Percentiles rank a stretch among this genome's conserved stretches.
phyloP scores from a whole-genome alignment of 2,113 vertebrate species.

The Platichthys flesus region DNA sequence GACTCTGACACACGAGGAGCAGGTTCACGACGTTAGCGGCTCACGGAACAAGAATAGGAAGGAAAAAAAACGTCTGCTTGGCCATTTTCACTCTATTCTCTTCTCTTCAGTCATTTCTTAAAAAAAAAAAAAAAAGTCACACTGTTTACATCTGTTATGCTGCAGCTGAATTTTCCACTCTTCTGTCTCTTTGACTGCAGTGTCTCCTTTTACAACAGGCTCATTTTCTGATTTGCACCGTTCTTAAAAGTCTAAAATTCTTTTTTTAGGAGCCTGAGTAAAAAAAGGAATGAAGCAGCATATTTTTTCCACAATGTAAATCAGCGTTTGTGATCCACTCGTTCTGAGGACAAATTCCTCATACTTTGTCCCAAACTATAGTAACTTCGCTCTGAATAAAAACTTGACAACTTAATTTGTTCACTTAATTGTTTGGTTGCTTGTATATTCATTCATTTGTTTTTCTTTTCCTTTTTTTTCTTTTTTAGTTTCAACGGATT shows the following conservation, averaged over 20 bases:
- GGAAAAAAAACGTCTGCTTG: too few species aligned
- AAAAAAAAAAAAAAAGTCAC: background rate
- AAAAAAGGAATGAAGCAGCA: background rate
- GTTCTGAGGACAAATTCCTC: conserved; percentile 30
- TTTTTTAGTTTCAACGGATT: conserved; percentile 33
- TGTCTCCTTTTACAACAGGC: background rate
- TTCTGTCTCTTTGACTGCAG: conserved; percentile 13
- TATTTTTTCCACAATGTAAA: conserved; percentile 42
- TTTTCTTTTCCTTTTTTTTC: conserved; percentile 9
- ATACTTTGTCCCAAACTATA: conserved; percentile 1
- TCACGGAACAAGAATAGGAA: too few species aligned
- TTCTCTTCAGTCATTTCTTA: background rate
- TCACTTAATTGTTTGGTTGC: conserved; percentile 36
- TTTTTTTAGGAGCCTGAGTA: conserved; percentile 29
- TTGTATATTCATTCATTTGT: conserved; percentile 63
- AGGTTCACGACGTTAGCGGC: too few species aligned
- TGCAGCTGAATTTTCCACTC: background rate
- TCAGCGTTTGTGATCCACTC: conserved; percentile 40
- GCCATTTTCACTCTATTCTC: too few species aligned
- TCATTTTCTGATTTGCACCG: background rate
- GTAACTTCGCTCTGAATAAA: conserved; percentile 51
- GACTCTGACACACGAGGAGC: background rate
- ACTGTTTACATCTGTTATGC: background rate
- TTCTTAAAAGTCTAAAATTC: conserved; percentile 29
- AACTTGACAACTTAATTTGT: conserved; percentile 53